Percentiles rank a stretch among this genome's conserved stretches.
Evolutionary conservation across 2,797 vertebrate genomes (phyloP).

Genomic region (Danio choprae): DNA sequence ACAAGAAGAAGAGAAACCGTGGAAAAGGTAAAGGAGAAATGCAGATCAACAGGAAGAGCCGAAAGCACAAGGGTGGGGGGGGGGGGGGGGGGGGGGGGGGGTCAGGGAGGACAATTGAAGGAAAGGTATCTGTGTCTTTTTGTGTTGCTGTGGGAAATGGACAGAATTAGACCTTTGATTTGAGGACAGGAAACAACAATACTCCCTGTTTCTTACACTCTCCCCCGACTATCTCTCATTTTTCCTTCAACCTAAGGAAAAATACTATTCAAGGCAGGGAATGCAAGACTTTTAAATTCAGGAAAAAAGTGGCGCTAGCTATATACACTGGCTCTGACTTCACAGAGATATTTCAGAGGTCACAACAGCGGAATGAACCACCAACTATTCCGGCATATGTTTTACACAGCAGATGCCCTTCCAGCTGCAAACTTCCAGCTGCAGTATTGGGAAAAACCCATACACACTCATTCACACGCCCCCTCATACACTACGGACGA

Average conservation of each 20-base stretch:
- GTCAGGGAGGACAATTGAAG: slow-evolving; percentile 22
- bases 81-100: background rate
- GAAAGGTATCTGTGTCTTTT: slow-evolving; percentile 30
- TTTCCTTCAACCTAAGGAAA: too few relatives aligned
- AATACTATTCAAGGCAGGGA: background rate
- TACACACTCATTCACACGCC: too few relatives aligned
- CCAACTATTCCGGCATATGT: too few relatives aligned
- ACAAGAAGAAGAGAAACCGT: background rate
- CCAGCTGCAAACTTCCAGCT: too few relatives aligned
- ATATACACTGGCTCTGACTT: background rate
- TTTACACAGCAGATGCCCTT: too few relatives aligned
- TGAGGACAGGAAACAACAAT: slow-evolving; percentile 7
- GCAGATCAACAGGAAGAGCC: slow-evolving; percentile 24
- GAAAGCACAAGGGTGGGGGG: slow-evolving; percentile 6
- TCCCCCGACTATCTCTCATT: too few relatives aligned
- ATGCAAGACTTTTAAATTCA: slow-evolving; percentile 7
- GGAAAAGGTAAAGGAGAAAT: slow-evolving; percentile 18
- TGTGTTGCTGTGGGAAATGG: background rate
- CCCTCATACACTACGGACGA: too few relatives aligned
- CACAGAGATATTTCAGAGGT: too few relatives aligned
- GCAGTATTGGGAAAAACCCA: too few relatives aligned
- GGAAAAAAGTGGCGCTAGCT: background rate
- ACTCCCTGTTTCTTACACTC: background rate
- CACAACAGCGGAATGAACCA: too few relatives aligned
- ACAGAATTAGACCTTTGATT: slow-evolving; percentile 18